Evolutionary conservation across 2,113 vertebrate genomes (phyloP).

Genomic region (Chaenogobius annularis): DNA sequence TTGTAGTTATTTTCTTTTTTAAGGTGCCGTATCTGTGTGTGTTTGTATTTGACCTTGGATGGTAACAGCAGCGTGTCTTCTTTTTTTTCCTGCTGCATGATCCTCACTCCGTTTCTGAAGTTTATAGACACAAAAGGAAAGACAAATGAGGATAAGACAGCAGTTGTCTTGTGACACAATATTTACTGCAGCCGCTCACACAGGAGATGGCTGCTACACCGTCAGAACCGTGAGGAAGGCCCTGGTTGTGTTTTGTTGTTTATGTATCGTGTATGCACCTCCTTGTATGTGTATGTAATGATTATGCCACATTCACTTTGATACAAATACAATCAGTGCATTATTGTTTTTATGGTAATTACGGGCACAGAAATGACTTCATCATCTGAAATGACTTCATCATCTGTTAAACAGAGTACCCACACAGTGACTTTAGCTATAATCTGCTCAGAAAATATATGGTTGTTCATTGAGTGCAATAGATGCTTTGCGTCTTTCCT

Average conservation of each 20-base stretch:
- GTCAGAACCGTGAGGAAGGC: conserved; percentile 7
- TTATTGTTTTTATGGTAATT: conserved; percentile 60
- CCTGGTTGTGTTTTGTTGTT: conserved; percentile 9
- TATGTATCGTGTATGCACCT: neutral
- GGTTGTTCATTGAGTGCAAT: conserved; percentile 15
- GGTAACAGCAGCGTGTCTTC: conserved; percentile 36
- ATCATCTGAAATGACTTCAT: no score
- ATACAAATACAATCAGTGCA: conserved; percentile 42
- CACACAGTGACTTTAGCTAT: neutral
- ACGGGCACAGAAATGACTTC: conserved; percentile 37
- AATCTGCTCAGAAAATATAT: conserved; percentile 23
- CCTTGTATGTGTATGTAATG: conserved; percentile 16
- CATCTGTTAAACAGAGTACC: conserved; percentile 48
- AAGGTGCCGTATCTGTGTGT: conserved; percentile 52
- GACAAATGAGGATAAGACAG: conserved; percentile 7
- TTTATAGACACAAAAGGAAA: conserved; percentile 16
- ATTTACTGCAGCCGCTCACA: neutral
- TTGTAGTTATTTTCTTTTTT: conserved; percentile 73
- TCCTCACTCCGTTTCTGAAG: conserved; percentile 29
- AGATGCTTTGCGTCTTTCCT: conserved; percentile 17
- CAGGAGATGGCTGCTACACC: conserved; percentile 3
- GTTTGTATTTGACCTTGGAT: conserved; percentile 63
- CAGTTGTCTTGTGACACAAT: neutral
- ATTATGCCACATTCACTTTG: conserved; percentile 53
- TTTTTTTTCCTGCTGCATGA: conserved; percentile 27